A percentile compares a stretch with the other conserved stretches of the same genome.
Conservation (phyloP, 2,113 vertebrate genomes). For the Rostratula benghalensis region DNA sequence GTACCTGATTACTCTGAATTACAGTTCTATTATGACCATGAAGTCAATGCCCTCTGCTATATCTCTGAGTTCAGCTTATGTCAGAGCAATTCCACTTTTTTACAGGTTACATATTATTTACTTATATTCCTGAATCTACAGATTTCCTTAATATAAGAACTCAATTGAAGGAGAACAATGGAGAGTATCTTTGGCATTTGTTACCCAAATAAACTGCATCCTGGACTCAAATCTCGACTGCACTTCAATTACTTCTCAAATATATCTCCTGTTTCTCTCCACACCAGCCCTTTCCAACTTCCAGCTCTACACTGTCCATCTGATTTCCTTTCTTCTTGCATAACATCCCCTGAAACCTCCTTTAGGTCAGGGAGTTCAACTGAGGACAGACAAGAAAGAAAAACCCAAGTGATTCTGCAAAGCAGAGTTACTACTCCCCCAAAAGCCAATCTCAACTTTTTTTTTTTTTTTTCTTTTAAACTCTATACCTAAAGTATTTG, state of each 20-base stretch:
- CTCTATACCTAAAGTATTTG: not conserved
- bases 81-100: not conserved
- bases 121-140: not conserved
- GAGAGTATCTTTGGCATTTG: not conserved
- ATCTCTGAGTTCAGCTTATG: not conserved
- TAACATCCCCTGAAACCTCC: constrained; percentile 10
- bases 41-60: not conserved
- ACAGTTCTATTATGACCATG: not conserved
- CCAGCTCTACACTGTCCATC: not conserved
- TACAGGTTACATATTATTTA: not conserved
- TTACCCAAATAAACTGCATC: not conserved
- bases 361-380: not conserved
- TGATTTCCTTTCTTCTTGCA: not conserved
- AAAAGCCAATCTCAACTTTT: not conserved
- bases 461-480: not conserved
- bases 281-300: not conserved
- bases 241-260: not conserved
- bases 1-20: not conserved
- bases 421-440: not conserved
- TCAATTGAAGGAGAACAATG: not conserved
- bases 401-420: not conserved
- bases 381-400: constrained; percentile 13
- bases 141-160: not conserved
- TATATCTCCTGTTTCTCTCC: not conserved
- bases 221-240: not conserved